Conservation (phyloP, 2,113 vertebrate species). For the Quiscalus mexicanus region DNA sequence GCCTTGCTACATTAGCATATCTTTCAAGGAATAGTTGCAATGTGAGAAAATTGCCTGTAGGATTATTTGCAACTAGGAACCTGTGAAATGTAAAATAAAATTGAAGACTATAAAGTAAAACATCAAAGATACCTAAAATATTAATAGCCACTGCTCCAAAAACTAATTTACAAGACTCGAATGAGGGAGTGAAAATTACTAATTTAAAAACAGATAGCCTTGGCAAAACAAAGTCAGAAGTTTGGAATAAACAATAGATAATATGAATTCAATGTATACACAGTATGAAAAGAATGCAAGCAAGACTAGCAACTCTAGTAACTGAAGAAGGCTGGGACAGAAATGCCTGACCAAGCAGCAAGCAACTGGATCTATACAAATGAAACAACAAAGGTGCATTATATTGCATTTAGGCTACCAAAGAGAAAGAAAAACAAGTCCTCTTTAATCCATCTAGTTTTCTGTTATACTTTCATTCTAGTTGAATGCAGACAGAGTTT, state of each 20-base stretch:
- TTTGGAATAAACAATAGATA: conserved; percentile 71
- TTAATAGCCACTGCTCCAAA: conserved; percentile 79
- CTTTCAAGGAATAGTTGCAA: conserved; percentile 80
- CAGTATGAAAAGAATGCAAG: conserved; percentile 40
- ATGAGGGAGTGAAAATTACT: conserved; percentile 72
- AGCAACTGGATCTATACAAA: conserved; percentile 9
- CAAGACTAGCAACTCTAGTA: neutral
- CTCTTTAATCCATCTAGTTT: neutral
- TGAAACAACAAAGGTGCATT: neutral
- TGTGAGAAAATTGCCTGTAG: conserved; percentile 81
- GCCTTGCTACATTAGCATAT: conserved; percentile 76
- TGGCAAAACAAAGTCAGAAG: conserved; percentile 57
- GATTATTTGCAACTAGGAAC: conserved; percentile 81
- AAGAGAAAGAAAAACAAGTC: neutral
- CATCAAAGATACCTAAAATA: conserved; percentile 82
- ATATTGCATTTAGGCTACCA: neutral
- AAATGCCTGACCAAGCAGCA: conserved; percentile 25
- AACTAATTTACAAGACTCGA: conserved; percentile 79
- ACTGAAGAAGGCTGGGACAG: neutral
- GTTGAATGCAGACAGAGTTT: neutral
- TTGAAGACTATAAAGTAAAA: conserved; percentile 80
- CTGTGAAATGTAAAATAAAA: conserved; percentile 85
- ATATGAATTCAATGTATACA: conserved; percentile 61
- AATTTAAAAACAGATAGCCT: conserved; percentile 74
- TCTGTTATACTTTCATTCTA: neutral